phyloP scores from a whole-genome alignment of 2,113 vertebrate genomes.

The Apaloderma vittatum region DNA sequence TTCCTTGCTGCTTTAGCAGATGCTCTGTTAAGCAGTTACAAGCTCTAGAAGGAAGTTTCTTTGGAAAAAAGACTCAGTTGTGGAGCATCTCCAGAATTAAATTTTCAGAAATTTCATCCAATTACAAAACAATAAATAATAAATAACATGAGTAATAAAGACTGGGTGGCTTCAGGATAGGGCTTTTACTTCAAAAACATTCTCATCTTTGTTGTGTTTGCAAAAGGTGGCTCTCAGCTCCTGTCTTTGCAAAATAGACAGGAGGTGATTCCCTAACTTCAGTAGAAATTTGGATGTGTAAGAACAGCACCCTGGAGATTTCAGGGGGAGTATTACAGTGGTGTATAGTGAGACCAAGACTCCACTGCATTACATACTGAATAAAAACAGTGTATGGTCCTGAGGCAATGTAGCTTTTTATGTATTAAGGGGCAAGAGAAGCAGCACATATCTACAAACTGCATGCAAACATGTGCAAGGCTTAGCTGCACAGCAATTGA shows the following conservation, averaged over 20 bases:
- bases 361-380: neutral
- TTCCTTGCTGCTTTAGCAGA: constrained; percentile 45
- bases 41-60: constrained; percentile 10
- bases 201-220: neutral
- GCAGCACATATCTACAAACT: neutral
- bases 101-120: neutral
- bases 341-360: fast-evolving
- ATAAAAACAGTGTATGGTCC: neutral
- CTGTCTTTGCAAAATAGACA: neutral
- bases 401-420: neutral
- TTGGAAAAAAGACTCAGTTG: neutral
- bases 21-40: constrained; percentile 36
- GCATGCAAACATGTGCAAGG: neutral
- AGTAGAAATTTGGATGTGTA: neutral
- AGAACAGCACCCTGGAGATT: neutral
- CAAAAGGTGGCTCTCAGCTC: neutral
- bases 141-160: constrained; percentile 13
- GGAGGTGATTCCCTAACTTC: neutral
- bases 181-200: neutral
- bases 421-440: neutral
- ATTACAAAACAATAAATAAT: constrained; percentile 48
- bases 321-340: neutral
- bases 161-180: neutral
- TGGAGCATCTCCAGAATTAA: neutral
- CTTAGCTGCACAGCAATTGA: neutral